phyloP scores from a whole-genome alignment of 2,797 vertebrate genomes.

The Hypotaenidia okinawae region DNA sequence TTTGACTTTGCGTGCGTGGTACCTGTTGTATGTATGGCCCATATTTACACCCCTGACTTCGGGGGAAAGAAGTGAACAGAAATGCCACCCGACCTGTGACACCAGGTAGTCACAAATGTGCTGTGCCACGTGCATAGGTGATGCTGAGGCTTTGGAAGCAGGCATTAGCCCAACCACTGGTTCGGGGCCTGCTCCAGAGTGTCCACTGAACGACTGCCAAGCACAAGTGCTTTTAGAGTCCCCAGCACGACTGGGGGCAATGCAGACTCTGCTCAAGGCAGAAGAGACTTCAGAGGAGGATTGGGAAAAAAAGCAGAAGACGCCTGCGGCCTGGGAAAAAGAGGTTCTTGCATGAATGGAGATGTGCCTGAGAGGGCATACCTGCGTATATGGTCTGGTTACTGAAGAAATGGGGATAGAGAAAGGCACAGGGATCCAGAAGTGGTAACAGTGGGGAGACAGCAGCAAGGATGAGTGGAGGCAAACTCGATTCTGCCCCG shows the following conservation, averaged over 20 bases:
- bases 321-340: not conserved
- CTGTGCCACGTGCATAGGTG: not conserved
- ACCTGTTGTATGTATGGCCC: not conserved
- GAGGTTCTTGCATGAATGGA: not conserved
- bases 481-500: not conserved
- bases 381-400: not conserved
- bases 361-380: fast-evolving
- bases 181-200: not conserved
- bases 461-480: not conserved
- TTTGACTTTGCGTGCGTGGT: not conserved
- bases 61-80: not conserved
- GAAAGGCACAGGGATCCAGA: not conserved
- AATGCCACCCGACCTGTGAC: not conserved
- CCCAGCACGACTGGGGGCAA: not conserved
- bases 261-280: not conserved
- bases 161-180: not conserved
- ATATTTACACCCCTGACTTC: not conserved
- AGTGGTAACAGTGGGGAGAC: not conserved
- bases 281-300: not conserved
- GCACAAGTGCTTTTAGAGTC: not conserved
- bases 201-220: not conserved
- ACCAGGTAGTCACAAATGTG: not conserved
- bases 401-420: not conserved
- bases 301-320: not conserved
- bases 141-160: not conserved